Conservation (phyloP, 2,888 invertebrate species). For the Endomychus coccineus region DNA sequence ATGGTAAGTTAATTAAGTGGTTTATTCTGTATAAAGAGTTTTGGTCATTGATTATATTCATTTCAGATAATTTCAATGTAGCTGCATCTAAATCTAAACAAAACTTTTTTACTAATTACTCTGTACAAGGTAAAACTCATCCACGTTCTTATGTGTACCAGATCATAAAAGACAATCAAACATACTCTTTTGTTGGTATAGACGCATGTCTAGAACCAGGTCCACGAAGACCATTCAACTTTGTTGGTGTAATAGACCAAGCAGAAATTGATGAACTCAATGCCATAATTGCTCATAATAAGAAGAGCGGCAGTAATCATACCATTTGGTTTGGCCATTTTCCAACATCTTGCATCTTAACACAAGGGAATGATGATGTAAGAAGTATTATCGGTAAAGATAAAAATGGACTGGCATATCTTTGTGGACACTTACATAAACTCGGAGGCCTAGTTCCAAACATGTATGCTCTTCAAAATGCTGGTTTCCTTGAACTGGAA, state of each 20-base stretch:
- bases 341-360: conserved; percentile 78
- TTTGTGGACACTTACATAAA: conserved; percentile 87
- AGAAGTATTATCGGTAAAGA: conserved; percentile 54
- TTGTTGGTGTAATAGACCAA: conserved; percentile 65
- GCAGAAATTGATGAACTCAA: conserved; percentile 53
- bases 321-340: conserved; percentile 86
- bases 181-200: conserved; percentile 74
- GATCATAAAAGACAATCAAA: conserved; percentile 50
- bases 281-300: conserved; percentile 51
- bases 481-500: conserved; percentile 80
- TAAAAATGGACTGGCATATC: conserved; percentile 61
- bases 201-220: conserved; percentile 86
- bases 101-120: conserved; percentile 72
- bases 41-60: too few relatives aligned
- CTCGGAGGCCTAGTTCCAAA: conserved; percentile 68
- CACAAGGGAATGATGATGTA: conserved; percentile 48
- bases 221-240: conserved; percentile 81
- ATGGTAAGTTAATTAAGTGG: conserved; percentile 53
- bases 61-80: conserved; percentile 85
- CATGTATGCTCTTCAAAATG: conserved; percentile 81
- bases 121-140: conserved; percentile 65
- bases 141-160: conserved; percentile 68
- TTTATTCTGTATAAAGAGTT: too few relatives aligned
- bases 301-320: conserved; percentile 47
- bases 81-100: conserved; percentile 57